Conservation (phyloP, 2,113 vertebrate genomes). For the Thermophis baileyi region DNA sequence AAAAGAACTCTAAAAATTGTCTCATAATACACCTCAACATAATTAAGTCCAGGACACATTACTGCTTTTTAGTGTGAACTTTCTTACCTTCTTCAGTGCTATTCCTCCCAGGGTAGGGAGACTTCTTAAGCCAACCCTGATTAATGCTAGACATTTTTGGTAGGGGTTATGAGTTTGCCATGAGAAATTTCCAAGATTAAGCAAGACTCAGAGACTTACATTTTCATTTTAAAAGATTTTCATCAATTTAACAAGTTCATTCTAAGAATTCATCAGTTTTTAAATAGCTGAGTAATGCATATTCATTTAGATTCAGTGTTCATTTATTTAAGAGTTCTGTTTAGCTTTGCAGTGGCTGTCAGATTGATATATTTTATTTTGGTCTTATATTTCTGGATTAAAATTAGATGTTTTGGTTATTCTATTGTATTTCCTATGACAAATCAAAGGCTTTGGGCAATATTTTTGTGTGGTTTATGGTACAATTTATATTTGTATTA, state of each 20-base stretch:
- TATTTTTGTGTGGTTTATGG: neutral
- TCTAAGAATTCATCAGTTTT: conserved; percentile 1
- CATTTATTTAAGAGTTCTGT: conserved; percentile 1
- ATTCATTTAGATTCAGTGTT: neutral
- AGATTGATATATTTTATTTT: neutral
- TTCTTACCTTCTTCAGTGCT: neutral
- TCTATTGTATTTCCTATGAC: neutral
- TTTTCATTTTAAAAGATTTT: neutral
- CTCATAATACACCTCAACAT: neutral
- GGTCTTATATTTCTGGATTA: neutral
- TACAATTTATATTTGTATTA: neutral
- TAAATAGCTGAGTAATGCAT: neutral
- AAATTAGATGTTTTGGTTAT: neutral
- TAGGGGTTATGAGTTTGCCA: neutral
- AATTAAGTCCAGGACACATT: neutral
- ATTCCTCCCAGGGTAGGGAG: neutral
- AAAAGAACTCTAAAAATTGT: neutral
- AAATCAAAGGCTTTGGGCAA: neutral
- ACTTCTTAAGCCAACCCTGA: neutral
- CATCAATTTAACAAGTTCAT: neutral
- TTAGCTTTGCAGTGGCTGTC: neutral
- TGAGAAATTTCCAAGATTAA: neutral
- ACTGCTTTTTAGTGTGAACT: neutral
- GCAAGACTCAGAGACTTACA: neutral
- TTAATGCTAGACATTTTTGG: neutral